Percentiles rank a stretch among this genome's conserved stretches.
Conservation (phyloP, 2,797 vertebrate genomes). For the Sphenodon punctatus region DNA sequence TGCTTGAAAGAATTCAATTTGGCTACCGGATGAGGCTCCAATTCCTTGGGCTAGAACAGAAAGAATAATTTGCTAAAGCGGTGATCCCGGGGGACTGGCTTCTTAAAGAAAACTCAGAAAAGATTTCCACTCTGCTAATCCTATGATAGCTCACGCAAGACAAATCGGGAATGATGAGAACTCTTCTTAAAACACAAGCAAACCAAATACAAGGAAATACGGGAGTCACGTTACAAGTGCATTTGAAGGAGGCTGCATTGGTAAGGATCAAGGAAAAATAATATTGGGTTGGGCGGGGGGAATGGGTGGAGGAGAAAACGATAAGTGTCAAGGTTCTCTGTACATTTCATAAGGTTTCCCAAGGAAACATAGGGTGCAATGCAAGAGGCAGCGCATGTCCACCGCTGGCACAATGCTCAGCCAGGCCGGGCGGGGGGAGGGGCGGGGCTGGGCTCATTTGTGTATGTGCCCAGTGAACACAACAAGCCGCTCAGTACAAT, state of each 20-base stretch:
- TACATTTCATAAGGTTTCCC: fast-evolving
- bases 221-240: slow-evolving; percentile 46
- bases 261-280: not conserved
- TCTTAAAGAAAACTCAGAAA: slow-evolving; percentile 47
- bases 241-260: not conserved
- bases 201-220: slow-evolving; percentile 42
- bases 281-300: not conserved
- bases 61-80: slow-evolving; percentile 58
- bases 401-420: not conserved
- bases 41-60: slow-evolving; percentile 67
- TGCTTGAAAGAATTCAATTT: slow-evolving; percentile 68
- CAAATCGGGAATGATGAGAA: slow-evolving; percentile 60
- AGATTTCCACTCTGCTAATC: slow-evolving; percentile 60
- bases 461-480: too few species aligned
- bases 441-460: fast-evolving
- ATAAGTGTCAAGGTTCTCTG: not conserved
- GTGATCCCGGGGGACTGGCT: slow-evolving; percentile 44
- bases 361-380: too few species aligned
- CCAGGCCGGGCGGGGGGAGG: not conserved
- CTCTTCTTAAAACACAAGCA: slow-evolving; percentile 45
- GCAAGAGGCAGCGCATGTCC: too few species aligned
- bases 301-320: not conserved
- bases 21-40: slow-evolving; percentile 60
- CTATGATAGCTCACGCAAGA: slow-evolving; percentile 59
- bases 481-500: too few species aligned